Conservation (phyloP, 2,113 vertebrate genomes). For the Collichthys lucidus region DNA sequence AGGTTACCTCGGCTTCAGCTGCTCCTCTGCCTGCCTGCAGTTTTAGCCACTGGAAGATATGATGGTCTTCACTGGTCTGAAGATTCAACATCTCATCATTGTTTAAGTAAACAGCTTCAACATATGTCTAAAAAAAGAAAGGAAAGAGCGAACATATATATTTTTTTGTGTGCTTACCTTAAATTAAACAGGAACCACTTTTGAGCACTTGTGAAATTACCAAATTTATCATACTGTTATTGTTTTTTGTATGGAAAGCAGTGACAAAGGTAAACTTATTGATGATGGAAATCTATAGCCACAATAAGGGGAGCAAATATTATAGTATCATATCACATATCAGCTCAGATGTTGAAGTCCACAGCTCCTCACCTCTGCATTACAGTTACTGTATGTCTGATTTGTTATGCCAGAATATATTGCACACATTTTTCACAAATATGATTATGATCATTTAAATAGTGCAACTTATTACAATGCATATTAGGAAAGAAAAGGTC, state of each 20-base stretch:
- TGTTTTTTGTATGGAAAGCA: slow-evolving; percentile 3
- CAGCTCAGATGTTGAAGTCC: slow-evolving; percentile 12
- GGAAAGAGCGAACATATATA: background rate
- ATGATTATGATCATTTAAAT: background rate
- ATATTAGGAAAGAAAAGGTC: background rate
- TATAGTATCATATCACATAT: slow-evolving; percentile 7
- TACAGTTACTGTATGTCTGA: background rate
- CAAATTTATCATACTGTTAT: background rate
- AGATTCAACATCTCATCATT: slow-evolving; percentile 78
- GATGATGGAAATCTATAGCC: slow-evolving; percentile 18
- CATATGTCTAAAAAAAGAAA: slow-evolving; percentile 74
- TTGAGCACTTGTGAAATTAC: slow-evolving; percentile 11
- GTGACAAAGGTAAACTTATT: background rate
- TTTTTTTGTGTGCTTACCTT: background rate
- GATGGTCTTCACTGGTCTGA: slow-evolving; percentile 83
- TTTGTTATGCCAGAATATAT: slow-evolving; percentile 9
- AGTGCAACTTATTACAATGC: background rate
- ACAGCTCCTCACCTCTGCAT: background rate
- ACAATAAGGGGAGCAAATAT: slow-evolving; percentile 2
- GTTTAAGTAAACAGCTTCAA: slow-evolving; percentile 82
- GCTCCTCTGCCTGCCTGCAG: slow-evolving; percentile 82
- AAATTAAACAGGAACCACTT: background rate
- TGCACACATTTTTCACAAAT: background rate
- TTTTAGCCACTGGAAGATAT: slow-evolving; percentile 87
- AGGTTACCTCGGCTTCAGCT: slow-evolving; percentile 82